A percentile compares a stretch with the other conserved stretches of the same genome.
Conservation (phyloP, 92 coral and sea anemone genomes). For the Metridium senile region DNA sequence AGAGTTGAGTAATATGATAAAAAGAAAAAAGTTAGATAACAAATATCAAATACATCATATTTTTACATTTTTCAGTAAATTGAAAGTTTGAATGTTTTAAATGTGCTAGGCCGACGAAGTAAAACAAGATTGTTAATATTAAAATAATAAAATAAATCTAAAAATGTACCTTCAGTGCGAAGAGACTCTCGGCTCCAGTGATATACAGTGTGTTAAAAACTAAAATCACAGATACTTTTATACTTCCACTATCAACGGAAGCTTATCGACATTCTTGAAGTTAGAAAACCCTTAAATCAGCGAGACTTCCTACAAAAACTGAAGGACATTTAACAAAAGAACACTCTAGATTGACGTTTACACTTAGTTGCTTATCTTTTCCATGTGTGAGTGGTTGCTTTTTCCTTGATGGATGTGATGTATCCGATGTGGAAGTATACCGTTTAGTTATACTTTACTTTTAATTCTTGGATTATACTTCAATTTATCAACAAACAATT, state of each 20-base stretch:
- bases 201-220: neutral
- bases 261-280: constrained; percentile 15
- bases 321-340: neutral
- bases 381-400: neutral
- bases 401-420: neutral
- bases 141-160: neutral
- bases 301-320: constrained; percentile 1
- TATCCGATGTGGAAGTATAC: neutral
- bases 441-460: neutral
- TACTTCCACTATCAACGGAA: constrained; percentile 21
- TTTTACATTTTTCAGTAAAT: too few relatives aligned
- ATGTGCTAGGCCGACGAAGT: too few relatives aligned
- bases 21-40: too few relatives aligned
- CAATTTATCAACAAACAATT: neutral
- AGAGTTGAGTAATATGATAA: too few relatives aligned
- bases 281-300: neutral
- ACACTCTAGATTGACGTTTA: neutral
- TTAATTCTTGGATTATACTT: neutral
- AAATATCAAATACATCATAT: too few relatives aligned
- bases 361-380: neutral
- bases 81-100: too few relatives aligned
- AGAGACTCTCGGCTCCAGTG: neutral
- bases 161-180: neutral
- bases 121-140: neutral
- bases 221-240: constrained; percentile 11